These are phyloP conservation scores for Phasia obesa DNA, from an alignment of 2,888 invertebrate species.

Conservation along the genomic window DNA sequence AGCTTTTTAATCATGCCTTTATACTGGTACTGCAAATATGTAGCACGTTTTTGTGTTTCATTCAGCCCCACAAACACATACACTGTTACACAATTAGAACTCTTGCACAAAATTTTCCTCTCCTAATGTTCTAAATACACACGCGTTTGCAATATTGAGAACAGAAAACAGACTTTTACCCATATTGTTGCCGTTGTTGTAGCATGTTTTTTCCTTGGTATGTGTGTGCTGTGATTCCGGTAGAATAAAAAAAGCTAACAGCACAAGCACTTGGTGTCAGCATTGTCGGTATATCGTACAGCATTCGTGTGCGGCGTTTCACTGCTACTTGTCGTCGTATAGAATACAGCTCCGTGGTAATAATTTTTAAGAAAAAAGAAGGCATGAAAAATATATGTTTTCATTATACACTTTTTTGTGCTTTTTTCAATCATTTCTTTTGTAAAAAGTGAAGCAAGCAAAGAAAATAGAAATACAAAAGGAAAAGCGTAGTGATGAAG, in stretches of 20 bases:
- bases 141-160: slow-evolving; percentile 52
- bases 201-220: slow-evolving; percentile 28
- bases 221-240: slow-evolving; percentile 67
- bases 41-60: slow-evolving; percentile 62
- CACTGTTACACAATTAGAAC: background rate
- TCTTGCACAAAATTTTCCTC: slow-evolving; percentile 40
- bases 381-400: slow-evolving; percentile 65
- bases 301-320: slow-evolving; percentile 79
- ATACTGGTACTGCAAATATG: slow-evolving; percentile 54
- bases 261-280: slow-evolving; percentile 65
- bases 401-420: slow-evolving; percentile 37
- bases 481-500: slow-evolving; percentile 42
- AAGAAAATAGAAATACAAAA: slow-evolving; percentile 48
- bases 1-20: slow-evolving; percentile 58
- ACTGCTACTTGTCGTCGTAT: slow-evolving; percentile 74
- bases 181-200: slow-evolving; percentile 35
- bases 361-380: slow-evolving; percentile 53
- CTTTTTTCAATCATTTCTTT: slow-evolving; percentile 42
- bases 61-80: background rate
- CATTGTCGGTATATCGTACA: slow-evolving; percentile 70
- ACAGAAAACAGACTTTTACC: slow-evolving; percentile 39
- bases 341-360: slow-evolving; percentile 69
- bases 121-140: slow-evolving; percentile 63
- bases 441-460: slow-evolving; percentile 45
- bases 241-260: slow-evolving; percentile 62